Base-by-base conservation (phyloP, 2,888 invertebrate genomes). In the Nipponacmea schrenckii region DNA sequence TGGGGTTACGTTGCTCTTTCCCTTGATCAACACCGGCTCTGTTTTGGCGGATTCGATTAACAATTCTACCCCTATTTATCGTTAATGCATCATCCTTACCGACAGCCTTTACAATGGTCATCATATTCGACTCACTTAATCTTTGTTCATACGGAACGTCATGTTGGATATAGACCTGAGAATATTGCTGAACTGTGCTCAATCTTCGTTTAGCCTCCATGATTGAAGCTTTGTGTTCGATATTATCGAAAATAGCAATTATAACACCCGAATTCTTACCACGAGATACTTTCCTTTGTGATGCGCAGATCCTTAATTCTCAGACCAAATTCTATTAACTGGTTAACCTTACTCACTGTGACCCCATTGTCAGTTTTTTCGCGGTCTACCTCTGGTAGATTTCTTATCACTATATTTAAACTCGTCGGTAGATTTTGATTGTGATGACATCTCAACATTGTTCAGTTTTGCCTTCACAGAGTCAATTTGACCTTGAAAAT, bases 401-500 rank as follows among this genome's bases (percentile, higher is more conserved):
- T n/a, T 20, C 50, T 50, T n/a, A 50, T 50, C 50, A 50, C 50
- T 7, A 50, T 50, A 20, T 50, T 50, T 10, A 50, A 17, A 50
- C 50, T 50, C 17, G 50, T 50, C 50, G 5, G 20, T 20, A n/a
- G 50, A 7, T 5, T 50, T 50, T n/a, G n/a, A 7, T n/a, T 20
- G 17, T 5, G 20, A 17, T n/a, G 50, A 5, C n/a, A 12, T 50
- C 50, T 50, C 50, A 17, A 20, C 50, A 17, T 17, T 17, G 20
- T 20, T 50, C n/a, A 50, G 17, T 50, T 50, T 17, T 20, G 20
- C 50, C 20, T 17, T 50, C n/a, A 50, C 50, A 5, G 10, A 50
- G 15, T 50, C n/a, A 50, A 10, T 50, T 50, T 50, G 50, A 50
- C 50, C 50, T 50, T 50, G 50, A 50, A 50, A n/a, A 50, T 50